Evolutionary conservation across 2,888 invertebrate species (phyloP), one percentile per base, ranked within the genome.

Genomic region (Drosophila ustulata): DNA sequence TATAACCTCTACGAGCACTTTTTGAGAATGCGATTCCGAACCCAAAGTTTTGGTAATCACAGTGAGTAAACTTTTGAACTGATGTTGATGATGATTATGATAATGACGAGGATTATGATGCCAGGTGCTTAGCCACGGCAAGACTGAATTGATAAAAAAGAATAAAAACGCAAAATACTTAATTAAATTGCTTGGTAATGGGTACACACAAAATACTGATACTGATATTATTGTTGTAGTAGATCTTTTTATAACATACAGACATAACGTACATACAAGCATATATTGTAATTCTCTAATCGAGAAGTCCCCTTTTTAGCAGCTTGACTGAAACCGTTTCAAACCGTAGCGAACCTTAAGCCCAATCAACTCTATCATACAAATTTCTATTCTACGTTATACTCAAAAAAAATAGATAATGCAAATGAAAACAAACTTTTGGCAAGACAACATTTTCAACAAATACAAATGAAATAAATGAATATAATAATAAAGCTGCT

Each of bases 221-320:
- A 82, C 73, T 77, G 80, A 90, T 87, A 90, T 86, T 79, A 88
- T 80, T 83, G 87, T 88, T 89, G 88, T 85, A 82, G 85, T 87
- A 84, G 82, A 49, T 76, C 82, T 72, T 85, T 84, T 88, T 75
- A 78, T 87, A 87, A 71, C 53, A 62, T 50, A 71, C 66, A 52
- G 25, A 67, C 59, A 72, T 49, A 58, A 23, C 37, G 23, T 45
- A 67, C 66, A 51, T 18, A 58, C 50, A 71, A 41, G 70, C 43
- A 71, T 39, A 61, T 55, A 72, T 55, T 55, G 73, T 55, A 66
- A 69, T 61, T 57, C 70, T 62, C 37, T 52, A 71, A 58, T 65
- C 47, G 34, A 59, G 58, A 59, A 30, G 41, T 39, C 41, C 71
- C 74, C 74, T 75, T 72, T 78, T 77, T 75, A 74, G 67, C 71